These are phyloP conservation scores for Eumaeus atala DNA, from an alignment of 1,140 invertebrate species.

Conservation along the genomic window DNA sequence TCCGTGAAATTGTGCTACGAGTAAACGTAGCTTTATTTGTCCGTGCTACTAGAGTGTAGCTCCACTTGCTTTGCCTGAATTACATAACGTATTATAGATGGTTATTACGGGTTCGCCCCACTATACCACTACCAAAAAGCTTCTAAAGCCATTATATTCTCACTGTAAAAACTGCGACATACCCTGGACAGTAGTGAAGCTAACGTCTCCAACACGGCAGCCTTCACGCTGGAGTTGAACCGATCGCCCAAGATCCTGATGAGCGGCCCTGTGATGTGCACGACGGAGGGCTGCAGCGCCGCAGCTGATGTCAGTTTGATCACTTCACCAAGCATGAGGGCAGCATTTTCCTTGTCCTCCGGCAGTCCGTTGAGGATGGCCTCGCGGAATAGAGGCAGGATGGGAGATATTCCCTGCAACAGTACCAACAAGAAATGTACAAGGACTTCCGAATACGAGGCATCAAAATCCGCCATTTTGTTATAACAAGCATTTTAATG, in stretches of 20 bases:
- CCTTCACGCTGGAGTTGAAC: slow-evolving; percentile 94
- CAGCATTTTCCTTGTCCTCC: slow-evolving; percentile 95
- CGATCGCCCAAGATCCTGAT: slow-evolving; percentile 98
- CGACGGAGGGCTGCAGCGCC: slow-evolving; percentile 94
- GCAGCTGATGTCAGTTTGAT: slow-evolving; percentile 89
- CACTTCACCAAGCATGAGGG: slow-evolving; percentile 94
- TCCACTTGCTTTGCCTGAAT: too few species aligned
- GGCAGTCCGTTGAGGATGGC: slow-evolving; percentile 95
- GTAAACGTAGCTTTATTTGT: not conserved
- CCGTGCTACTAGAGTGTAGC: too few species aligned
- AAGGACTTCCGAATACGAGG: not conserved
- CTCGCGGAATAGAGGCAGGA: slow-evolving; percentile 96
- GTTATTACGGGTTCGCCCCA: too few species aligned
- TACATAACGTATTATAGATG: too few species aligned
- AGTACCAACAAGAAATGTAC: not conserved
- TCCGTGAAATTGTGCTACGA: too few species aligned
- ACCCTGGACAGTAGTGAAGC: slow-evolving; percentile 93
- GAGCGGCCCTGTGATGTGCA: slow-evolving; percentile 97
- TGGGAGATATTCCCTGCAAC: slow-evolving; percentile 89
- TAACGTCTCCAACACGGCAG: slow-evolving; percentile 95
- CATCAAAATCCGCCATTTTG: too few species aligned
- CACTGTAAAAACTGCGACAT: slow-evolving; percentile 13
- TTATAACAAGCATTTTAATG: too few species aligned
- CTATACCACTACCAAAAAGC: too few species aligned
- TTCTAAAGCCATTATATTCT: too few species aligned